Base-by-base conservation (phyloP, 2,797 vertebrate species). In the Crenichthys baileyi region DNA sequence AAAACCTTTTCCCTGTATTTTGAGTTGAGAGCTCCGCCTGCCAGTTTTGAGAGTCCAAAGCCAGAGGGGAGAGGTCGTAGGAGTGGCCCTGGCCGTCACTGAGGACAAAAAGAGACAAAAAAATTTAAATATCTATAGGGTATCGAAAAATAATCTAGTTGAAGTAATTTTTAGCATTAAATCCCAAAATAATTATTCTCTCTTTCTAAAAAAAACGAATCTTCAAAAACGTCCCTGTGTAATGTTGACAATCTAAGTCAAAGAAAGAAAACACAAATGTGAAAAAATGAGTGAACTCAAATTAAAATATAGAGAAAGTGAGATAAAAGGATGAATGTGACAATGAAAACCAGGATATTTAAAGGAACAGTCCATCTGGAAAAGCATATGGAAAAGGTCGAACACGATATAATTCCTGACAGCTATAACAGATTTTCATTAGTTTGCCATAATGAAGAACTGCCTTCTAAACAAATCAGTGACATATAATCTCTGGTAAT, bases 11-110 rank as follows among this genome's bases (percentile, higher is more conserved):
- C 15, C 90, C 75, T 0, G 87, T 82, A 85, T 93, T 82, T 12
- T 88, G 87, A 0, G 94, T 92, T 0, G 92, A 18, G 2, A 92
- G 65, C 75, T 95, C 88, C 0, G 95, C 96, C 70, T 97, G 95
- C 98, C 98, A 99, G 86, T 99, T 99, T 36, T 92, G 84, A 29
- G 93, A 95, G 70, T 96, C 95, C 85, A 94, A 79, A 0, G 97
- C 96, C 88, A 99, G 93, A 70, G 97, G 79, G 0, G 98, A 98
- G 53, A 99, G 96, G 91, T 99, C 98, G 12, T 97, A 98, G 1
- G 95, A 97, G 77, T 93, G 94, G 39, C 98, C 98, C 20, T 90
- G 83, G 0, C 60, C 87, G 0, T 98, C 97, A 73, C 98, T 99
- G 89, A 70, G 81, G 58, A 83, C 7, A 78, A 46, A 75, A 24